These are phyloP conservation scores for Brachyptera putata DNA, from an alignment of 2,888 invertebrate species.

Conservation along the genomic window DNA sequence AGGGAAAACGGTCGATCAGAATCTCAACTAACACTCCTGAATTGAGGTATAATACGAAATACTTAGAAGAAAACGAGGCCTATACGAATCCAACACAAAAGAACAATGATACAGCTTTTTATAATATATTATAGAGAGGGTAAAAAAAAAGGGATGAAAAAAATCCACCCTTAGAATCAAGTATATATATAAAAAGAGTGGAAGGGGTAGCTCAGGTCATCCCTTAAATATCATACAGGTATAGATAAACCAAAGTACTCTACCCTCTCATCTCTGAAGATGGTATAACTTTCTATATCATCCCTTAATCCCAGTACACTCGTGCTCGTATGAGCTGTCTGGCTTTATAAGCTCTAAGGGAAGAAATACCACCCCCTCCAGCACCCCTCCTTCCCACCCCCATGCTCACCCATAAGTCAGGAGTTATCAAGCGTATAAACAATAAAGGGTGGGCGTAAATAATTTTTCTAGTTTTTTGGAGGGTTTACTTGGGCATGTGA, in stretches of 20 bases:
- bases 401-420: neutral
- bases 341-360: neutral
- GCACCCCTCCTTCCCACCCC: no score
- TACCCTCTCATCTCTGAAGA: neutral
- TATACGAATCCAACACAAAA: slow-evolving; percentile 6
- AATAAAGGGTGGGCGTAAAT: neutral
- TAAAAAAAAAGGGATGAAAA: no score
- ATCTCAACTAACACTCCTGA: no score
- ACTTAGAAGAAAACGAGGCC: no score
- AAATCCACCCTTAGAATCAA: no score
- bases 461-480: neutral
- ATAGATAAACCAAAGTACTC: slow-evolving; percentile 1
- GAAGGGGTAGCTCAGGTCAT: neutral
- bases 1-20: no score
- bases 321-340: neutral
- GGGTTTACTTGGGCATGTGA: neutral
- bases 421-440: neutral
- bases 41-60: no score
- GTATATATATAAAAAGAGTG: no score
- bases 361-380: no score
- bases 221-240: neutral
- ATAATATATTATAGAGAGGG: no score
- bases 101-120: slow-evolving; percentile 22
- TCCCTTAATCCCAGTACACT: neutral
- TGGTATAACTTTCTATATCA: no score